Base-by-base conservation (phyloP, 2,888 invertebrate genomes). In the Zaprionus bogoriensis region DNA sequence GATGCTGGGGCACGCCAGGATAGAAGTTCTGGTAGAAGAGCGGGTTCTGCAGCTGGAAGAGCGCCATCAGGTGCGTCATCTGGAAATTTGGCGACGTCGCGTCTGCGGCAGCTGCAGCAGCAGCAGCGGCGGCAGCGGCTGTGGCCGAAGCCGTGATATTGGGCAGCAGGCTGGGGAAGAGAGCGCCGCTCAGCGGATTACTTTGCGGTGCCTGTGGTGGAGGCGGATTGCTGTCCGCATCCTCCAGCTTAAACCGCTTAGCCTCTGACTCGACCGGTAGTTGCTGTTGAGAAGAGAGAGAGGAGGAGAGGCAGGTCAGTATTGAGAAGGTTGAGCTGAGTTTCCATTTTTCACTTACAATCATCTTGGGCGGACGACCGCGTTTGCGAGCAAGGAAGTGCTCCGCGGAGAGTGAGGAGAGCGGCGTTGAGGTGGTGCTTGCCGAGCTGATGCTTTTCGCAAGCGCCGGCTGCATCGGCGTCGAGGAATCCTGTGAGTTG, bases 1-100 rank as follows among this genome's bases (percentile, higher is more conserved):
- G 58, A 50, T 77, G 88, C 28, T 74, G 88, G 1, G 85, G 72
- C 62, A 75, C 58, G 25, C 79, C 88, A 0, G 91, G 89, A 69
- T 90, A 90, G 5, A 90, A 81, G 67, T 90, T 90, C 55, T 90
- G 90, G 77, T 90, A 90, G 79, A 90, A 90, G 7, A 90, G 86
- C 25, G 90, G 90, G 67, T 90, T 90, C 64, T 90, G 90, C 38
- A 90, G 59, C 63, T 90, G 90, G 47, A 90, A 90, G 20, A 90
- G 75, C 2, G 90, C 90, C 90, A 90, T 90, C 27, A 90, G 60
- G 52, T 90, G 90, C 0, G 90, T 90, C 39, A 90, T 61, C 55
- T 90, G 90, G 41, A 90, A 85, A 62, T 90, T 90, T 7, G 88
- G 81, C 22, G 87, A 63, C 45, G 77, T 73, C 6, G 81, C 67